Conservation (phyloP, 2,797 vertebrate genomes). For the Squalus acanthias region DNA sequence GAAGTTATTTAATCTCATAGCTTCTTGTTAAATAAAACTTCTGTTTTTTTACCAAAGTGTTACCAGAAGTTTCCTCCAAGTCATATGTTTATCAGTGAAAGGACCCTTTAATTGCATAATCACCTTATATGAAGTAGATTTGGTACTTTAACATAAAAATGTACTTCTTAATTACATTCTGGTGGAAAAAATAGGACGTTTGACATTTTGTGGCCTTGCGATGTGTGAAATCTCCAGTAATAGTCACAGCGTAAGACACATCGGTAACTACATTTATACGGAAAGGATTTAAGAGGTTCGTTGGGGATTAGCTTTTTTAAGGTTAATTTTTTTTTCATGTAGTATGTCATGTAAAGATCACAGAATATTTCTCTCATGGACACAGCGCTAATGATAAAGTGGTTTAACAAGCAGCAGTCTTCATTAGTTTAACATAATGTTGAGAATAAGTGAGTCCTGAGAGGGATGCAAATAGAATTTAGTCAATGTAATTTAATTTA, state of each 20-base stretch:
- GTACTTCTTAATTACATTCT: not conserved
- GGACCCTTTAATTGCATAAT: not conserved
- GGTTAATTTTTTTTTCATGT: not conserved
- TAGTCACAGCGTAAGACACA: not conserved
- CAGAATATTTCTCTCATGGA: constrained; percentile 17
- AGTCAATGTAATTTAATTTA: constrained; percentile 33
- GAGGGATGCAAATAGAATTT: constrained; percentile 27
- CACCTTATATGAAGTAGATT: not conserved
- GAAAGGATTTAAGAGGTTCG: not conserved
- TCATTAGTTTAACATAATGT: constrained; percentile 31
- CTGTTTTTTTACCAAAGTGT: not conserved
- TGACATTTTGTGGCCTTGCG: not conserved
- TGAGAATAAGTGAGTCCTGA: constrained; percentile 32
- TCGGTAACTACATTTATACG: not conserved
- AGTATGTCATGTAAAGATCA: constrained; percentile 12
- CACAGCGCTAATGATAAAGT: constrained; percentile 19
- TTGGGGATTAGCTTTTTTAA: not conserved
- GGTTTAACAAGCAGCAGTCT: constrained; percentile 28
- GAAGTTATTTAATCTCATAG: not conserved
- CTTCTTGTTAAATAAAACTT: not conserved
- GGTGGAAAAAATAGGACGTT: not conserved
- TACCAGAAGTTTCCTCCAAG: not conserved
- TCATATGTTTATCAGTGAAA: not conserved
- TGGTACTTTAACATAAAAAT: not conserved
- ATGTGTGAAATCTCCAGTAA: not conserved